Evolutionary conservation across 2,888 invertebrate genomes (phyloP).

Genomic region (Brachyptera putata): DNA sequence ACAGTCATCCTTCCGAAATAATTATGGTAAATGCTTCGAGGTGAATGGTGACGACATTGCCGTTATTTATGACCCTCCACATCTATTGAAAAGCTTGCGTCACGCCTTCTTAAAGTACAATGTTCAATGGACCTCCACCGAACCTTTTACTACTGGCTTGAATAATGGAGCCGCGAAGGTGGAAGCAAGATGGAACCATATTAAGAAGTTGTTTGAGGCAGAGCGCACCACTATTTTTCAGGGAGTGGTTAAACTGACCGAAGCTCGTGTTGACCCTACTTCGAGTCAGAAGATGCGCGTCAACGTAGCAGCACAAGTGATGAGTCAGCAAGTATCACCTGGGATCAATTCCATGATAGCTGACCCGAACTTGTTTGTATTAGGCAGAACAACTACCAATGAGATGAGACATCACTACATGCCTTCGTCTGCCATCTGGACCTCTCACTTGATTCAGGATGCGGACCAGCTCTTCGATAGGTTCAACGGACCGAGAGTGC

Average conservation of each 20-base stretch:
- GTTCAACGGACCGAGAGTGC: background rate
- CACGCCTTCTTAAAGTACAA: slow-evolving; percentile 15
- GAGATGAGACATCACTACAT: background rate
- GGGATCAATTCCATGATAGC: background rate
- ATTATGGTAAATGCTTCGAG: background rate
- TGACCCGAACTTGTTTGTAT: background rate
- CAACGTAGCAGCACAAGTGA: background rate
- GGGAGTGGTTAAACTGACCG: background rate
- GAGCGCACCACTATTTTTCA: background rate
- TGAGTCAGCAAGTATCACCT: background rate
- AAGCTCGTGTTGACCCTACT: slow-evolving; percentile 3
- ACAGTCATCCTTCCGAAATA: no score
- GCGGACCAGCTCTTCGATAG: background rate
- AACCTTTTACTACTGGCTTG: no score
- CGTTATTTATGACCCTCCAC: slow-evolving; percentile 24
- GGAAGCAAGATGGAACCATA: background rate
- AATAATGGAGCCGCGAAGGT: background rate
- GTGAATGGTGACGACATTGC: slow-evolving; percentile 15
- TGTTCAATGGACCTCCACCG: background rate
- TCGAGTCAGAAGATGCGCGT: slow-evolving; percentile 2
- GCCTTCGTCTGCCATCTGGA: background rate
- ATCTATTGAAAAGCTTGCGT: slow-evolving; percentile 18
- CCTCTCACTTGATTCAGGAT: background rate
- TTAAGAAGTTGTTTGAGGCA: background rate
- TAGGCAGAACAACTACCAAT: background rate